Percentiles rank a stretch among this genome's conserved stretches.
phyloP scores from a whole-genome alignment of 2,797 vertebrate species.

The Characodon lateralis region DNA sequence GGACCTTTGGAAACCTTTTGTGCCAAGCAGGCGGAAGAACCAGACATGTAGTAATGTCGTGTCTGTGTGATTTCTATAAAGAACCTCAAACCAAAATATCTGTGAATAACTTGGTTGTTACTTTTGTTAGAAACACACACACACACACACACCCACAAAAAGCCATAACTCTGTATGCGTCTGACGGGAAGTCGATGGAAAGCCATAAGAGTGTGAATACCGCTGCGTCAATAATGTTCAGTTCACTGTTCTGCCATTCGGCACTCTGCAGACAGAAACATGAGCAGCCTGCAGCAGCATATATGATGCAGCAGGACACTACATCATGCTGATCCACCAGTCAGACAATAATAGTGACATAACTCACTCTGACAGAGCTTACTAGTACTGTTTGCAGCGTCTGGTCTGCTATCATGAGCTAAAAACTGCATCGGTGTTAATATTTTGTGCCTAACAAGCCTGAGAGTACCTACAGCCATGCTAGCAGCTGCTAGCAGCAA shows the following conservation, averaged over 20 bases:
- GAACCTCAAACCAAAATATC: conserved; percentile 15
- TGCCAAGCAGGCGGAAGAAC: conserved; percentile 6
- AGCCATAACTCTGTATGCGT: conserved; percentile 62
- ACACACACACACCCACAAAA: conserved; percentile 20
- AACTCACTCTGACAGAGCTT: conserved; percentile 52
- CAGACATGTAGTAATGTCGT: background rate
- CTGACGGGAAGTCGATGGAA: conserved; percentile 71
- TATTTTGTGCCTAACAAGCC: conserved; percentile 10
- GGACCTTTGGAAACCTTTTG: background rate
- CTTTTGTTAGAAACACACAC: conserved; percentile 20
- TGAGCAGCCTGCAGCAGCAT: conserved; percentile 52
- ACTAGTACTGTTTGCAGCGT: conserved; percentile 28
- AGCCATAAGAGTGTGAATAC: conserved; percentile 70
- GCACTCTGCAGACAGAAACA: conserved; percentile 60
- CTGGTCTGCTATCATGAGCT: conserved; percentile 29
- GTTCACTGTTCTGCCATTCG: conserved; percentile 69
- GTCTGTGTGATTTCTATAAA: background rate
- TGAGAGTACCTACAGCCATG: background rate
- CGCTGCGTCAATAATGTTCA: conserved; percentile 68
- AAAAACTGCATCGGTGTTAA: conserved; percentile 20
- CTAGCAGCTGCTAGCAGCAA: background rate
- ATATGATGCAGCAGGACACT: conserved; percentile 58
- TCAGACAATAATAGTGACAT: conserved; percentile 53
- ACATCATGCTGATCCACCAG: conserved; percentile 38
- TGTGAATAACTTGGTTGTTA: conserved; percentile 33